Percentiles rank a stretch among this genome's conserved stretches.
Evolutionary conservation across 2,888 invertebrate genomes (phyloP).

Genomic region (Bombylius major): DNA sequence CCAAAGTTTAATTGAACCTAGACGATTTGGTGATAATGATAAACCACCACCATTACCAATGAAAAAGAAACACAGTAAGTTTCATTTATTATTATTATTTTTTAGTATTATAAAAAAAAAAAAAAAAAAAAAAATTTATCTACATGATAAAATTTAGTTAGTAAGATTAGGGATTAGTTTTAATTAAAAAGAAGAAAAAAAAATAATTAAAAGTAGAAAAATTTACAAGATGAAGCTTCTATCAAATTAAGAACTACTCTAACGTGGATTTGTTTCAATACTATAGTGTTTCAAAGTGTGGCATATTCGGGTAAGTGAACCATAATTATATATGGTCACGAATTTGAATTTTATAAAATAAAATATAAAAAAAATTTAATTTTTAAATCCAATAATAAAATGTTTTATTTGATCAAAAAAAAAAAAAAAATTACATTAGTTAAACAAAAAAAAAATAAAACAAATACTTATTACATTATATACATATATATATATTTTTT

Average conservation of each 20-base stretch:
- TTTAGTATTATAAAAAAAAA: constrained; percentile 15
- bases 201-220: not conserved
- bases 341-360: no score
- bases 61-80: constrained; percentile 93
- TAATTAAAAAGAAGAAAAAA: not conserved
- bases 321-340: no score
- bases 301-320: constrained; percentile 79
- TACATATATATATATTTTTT: no score
- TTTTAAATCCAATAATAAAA: no score
- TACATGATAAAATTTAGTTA: not conserved
- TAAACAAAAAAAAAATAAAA: no score
- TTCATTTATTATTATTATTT: no score
- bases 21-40: constrained; percentile 39
- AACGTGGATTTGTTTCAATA: constrained; percentile 35
- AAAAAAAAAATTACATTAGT: no score
- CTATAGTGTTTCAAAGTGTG: constrained; percentile 88
- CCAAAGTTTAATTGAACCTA: constrained; percentile 30
- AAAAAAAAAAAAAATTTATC: constrained; percentile 1
- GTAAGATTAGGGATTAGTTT: constrained; percentile 9
- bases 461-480: no score
- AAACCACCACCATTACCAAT: constrained; percentile 81
- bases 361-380: no score
- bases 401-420: no score
- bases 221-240: constrained; percentile 22
- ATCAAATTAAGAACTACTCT: constrained; percentile 33